Evolutionary conservation across 2,888 invertebrate genomes (phyloP).

Genomic region (Orthosia cruda): DNA sequence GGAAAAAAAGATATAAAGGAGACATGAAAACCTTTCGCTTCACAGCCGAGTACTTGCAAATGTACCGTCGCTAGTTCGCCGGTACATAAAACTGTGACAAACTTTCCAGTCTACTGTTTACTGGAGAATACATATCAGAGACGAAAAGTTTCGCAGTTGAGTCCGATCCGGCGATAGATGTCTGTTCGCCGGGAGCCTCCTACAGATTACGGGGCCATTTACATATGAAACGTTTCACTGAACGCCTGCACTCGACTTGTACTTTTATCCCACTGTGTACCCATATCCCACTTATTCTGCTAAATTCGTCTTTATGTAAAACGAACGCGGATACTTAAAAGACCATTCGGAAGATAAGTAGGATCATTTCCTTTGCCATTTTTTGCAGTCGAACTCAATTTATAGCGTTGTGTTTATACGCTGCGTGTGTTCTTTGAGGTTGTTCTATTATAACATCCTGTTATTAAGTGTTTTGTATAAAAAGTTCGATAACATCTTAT

Average conservation of each 20-base stretch:
- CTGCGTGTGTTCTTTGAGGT: constrained; percentile 19
- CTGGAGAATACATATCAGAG: constrained; percentile 76
- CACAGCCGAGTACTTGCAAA: constrained; percentile 59
- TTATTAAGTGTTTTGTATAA: constrained; percentile 16
- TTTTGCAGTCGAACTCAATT: constrained; percentile 69
- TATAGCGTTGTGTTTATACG: constrained; percentile 49
- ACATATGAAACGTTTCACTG: constrained; percentile 90
- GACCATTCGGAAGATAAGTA: constrained; percentile 71
- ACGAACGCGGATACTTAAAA: constrained; percentile 77
- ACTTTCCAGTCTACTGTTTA: constrained; percentile 77
- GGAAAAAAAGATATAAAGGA: constrained; percentile 45
- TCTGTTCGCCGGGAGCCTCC: constrained; percentile 80
- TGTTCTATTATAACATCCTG: constrained; percentile 36
- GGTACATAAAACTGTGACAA: constrained; percentile 74
- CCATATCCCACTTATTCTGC: constrained; percentile 80
- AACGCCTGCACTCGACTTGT: constrained; percentile 85
- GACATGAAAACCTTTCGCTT: constrained; percentile 44
- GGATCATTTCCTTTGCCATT: constrained; percentile 71
- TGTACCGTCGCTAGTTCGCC: constrained; percentile 71
- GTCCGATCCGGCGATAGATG: constrained; percentile 86
- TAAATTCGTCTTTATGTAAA: constrained; percentile 76
- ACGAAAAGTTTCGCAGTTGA: constrained; percentile 81
- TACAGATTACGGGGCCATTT: constrained; percentile 89
- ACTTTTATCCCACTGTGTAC: constrained; percentile 79
- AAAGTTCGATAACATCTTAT: constrained; percentile 18